These are phyloP conservation scores for Ptyas mucosa DNA, from an alignment of 2,113 vertebrate genomes.

Conservation along the genomic window DNA sequence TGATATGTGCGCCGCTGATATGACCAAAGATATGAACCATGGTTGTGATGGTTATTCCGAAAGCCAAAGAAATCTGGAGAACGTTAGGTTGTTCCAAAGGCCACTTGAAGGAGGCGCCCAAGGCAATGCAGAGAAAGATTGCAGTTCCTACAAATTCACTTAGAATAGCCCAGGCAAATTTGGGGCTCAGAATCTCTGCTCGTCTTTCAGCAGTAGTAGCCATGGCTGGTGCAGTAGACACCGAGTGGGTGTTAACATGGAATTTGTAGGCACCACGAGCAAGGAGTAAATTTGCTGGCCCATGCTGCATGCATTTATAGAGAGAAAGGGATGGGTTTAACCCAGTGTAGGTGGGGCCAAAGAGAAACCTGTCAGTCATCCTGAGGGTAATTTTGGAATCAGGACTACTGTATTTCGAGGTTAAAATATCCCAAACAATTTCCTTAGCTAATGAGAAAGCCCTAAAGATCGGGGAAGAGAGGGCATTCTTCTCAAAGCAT, in stretches of 20 bases:
- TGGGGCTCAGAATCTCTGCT: constrained; percentile 62
- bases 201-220: background rate
- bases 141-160: constrained; percentile 68
- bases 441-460: background rate
- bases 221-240: constrained; percentile 16
- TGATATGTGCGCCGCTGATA: constrained; percentile 65
- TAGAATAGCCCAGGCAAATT: constrained; percentile 64
- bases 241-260: constrained; percentile 32
- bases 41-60: constrained; percentile 63
- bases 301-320: constrained; percentile 25
- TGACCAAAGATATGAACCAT: constrained; percentile 64
- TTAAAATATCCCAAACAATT: background rate
- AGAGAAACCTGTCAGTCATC: constrained; percentile 23
- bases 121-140: constrained; percentile 68
- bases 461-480: background rate
- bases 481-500: background rate
- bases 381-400: background rate
- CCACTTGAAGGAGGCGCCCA: constrained; percentile 66
- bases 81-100: constrained; percentile 53
- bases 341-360: constrained; percentile 22
- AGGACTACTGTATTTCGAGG: constrained; percentile 9
- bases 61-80: constrained; percentile 65
- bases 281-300: background rate
- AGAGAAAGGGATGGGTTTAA: constrained; percentile 30
- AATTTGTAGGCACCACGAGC: background rate